A percentile compares a stretch with the other conserved stretches of the same genome.
Evolutionary conservation across 2,797 vertebrate species (phyloP).

Genomic region (Phyllotis vaccarum): DNA sequence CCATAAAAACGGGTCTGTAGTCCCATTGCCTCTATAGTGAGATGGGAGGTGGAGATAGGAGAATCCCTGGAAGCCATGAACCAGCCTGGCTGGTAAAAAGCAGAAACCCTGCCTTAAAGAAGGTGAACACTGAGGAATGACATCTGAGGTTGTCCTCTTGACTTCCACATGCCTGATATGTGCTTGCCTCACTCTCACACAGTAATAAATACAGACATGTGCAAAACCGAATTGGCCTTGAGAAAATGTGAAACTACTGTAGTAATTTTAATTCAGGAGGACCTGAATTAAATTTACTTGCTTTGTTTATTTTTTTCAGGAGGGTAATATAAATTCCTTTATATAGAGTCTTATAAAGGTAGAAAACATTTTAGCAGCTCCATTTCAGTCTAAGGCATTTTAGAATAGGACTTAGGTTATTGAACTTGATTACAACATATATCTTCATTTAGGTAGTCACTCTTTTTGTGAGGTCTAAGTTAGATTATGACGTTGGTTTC

Average conservation of each 20-base stretch:
- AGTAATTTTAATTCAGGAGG: background rate
- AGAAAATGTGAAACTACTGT: background rate
- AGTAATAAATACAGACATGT: background rate
- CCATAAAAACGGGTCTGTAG: background rate
- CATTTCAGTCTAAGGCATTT: constrained; percentile 33
- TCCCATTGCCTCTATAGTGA: background rate
- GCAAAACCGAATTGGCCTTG: background rate
- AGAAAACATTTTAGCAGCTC: constrained; percentile 20
- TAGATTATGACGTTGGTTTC: background rate
- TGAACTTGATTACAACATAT: background rate
- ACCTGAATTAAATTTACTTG: background rate
- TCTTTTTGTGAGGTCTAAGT: constrained; percentile 28
- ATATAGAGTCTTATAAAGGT: background rate
- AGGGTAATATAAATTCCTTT: background rate
- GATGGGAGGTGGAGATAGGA: background rate
- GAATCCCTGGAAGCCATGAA: background rate
- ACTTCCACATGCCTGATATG: background rate
- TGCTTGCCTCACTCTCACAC: background rate
- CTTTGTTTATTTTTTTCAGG: constrained; percentile 21
- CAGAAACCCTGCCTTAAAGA: background rate
- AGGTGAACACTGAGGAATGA: background rate
- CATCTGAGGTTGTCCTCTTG: background rate
- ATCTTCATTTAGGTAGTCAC: constrained; percentile 22
- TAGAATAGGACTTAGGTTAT: constrained; percentile 6
- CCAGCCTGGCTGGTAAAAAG: background rate